These are phyloP conservation scores for Drosophila neonasuta DNA, from an alignment of 2,888 invertebrate species.

Conservation along the genomic window DNA sequence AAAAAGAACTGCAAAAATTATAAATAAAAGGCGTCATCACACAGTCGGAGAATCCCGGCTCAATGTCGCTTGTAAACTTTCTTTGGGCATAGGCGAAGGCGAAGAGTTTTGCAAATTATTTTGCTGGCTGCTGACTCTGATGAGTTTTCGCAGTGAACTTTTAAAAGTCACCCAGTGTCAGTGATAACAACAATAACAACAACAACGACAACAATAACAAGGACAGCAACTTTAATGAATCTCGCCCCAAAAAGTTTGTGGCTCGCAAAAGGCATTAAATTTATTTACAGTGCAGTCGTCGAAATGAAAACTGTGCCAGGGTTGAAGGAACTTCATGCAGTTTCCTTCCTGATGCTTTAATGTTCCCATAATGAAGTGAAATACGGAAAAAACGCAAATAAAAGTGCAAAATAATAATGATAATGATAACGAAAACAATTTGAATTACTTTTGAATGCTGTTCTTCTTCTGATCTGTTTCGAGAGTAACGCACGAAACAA, in stretches of 20 bases:
- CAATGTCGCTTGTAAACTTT: constrained; percentile 57
- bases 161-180: constrained; percentile 57
- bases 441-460: constrained; percentile 41
- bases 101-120: constrained; percentile 62
- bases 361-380: neutral
- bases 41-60: constrained; percentile 37
- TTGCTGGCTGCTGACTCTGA: constrained; percentile 54
- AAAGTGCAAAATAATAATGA: constrained; percentile 3
- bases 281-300: constrained; percentile 17
- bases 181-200: constrained; percentile 25
- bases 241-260: constrained; percentile 41
- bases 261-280: constrained; percentile 30
- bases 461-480: constrained; percentile 46
- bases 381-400: neutral
- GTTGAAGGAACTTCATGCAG: constrained; percentile 1
- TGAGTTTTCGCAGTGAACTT: constrained; percentile 60
- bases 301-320: constrained; percentile 1
- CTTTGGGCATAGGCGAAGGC: constrained; percentile 13
- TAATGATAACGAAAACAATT: constrained; percentile 9
- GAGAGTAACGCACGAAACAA: constrained; percentile 65
- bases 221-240: constrained; percentile 54
- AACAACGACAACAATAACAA: constrained; percentile 9
- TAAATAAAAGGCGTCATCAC: constrained; percentile 37
- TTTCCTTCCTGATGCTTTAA: neutral
- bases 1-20: constrained; percentile 18